Conservation (phyloP, 2,888 invertebrate genomes). For the Masnerella sp. region DNA sequence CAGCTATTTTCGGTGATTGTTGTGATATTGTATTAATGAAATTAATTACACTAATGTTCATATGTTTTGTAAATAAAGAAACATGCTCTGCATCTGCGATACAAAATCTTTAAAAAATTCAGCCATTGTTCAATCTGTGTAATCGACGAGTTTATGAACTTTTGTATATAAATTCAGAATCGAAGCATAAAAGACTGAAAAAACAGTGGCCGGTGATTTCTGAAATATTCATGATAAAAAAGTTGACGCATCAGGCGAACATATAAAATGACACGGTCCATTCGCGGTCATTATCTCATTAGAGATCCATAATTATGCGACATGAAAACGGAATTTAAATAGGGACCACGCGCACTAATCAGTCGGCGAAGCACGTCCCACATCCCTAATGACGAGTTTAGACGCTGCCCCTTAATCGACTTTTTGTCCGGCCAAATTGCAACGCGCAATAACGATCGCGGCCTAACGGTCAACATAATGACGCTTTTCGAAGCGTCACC, state of each 20-base stretch:
- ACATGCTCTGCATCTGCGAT: no score
- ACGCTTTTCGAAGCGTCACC: slow-evolving; percentile 36
- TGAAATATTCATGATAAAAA: no score
- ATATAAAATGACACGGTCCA: slow-evolving; percentile 11
- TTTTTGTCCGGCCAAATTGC: slow-evolving; percentile 25
- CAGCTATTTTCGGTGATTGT: no score
- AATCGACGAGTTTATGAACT: no score
- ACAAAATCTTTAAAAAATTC: no score
- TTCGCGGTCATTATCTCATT: slow-evolving; percentile 28
- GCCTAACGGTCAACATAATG: slow-evolving; percentile 38
- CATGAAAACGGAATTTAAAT: slow-evolving; percentile 40
- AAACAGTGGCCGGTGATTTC: no score
- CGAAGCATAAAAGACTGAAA: no score
- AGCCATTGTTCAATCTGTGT: no score
- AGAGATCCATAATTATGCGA: slow-evolving; percentile 18
- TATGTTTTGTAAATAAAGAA: no score
- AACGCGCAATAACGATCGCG: slow-evolving; percentile 30
- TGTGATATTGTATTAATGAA: no score
- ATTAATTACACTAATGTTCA: no score
- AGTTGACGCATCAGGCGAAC: background rate
- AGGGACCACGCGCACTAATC: slow-evolving; percentile 24
- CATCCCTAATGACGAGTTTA: slow-evolving; percentile 24
- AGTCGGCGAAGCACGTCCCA: slow-evolving; percentile 7
- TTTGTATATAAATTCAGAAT: no score
- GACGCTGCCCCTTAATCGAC: slow-evolving; percentile 36